Base-by-base conservation (phyloP, 2,888 invertebrate species). In the Notodonta ziczac region DNA sequence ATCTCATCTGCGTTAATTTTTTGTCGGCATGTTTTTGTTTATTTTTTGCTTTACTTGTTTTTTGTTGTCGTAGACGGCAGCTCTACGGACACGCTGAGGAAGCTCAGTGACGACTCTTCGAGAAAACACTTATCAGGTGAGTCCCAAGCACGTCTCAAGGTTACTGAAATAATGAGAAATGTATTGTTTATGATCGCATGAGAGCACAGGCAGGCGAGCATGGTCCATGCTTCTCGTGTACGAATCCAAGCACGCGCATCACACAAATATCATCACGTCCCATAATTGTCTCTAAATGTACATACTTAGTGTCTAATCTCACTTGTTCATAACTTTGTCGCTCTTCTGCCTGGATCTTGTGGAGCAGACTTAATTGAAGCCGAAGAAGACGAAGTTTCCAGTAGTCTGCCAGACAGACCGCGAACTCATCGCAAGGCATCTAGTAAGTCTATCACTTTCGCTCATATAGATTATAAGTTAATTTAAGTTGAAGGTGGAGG, bases 301-400 rank as follows among this genome's bases (percentile, higher is more conserved):
- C 68, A 81, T 82, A n/a, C n/a, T n/a, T n/a, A 80, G 65, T 71
- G 61, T 67, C 72, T 73, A 73, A 76, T 77, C 61, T 80, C 75
- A 73, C 78, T 72, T 83, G 82, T 74, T 78, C 79, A 79, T 78
- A 74, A 74, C 75, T 64, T 69, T 76, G 56, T 75, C 74, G 69
- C 74, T 67, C 67, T 76, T 76, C 67, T 72, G 59, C 66, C 64
- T 76, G 66, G 60, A 77, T 72, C 72, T 76, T 80, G 72, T 74
- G 84, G 83, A 80, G 82, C 91, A 95, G 95, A 95, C 86, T 92
- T 95, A 78, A 88, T 94, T 80, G 95, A 95, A 86, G 94, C 89
- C 67, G 95, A 94, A 74, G 95, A 95, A 80, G 94, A 94, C 91
- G 92, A 90, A 73, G 91, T 91, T 61, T 85, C 86, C 81, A 90